phyloP scores from a whole-genome alignment of 2,888 invertebrate species.

The Formica aserva region DNA sequence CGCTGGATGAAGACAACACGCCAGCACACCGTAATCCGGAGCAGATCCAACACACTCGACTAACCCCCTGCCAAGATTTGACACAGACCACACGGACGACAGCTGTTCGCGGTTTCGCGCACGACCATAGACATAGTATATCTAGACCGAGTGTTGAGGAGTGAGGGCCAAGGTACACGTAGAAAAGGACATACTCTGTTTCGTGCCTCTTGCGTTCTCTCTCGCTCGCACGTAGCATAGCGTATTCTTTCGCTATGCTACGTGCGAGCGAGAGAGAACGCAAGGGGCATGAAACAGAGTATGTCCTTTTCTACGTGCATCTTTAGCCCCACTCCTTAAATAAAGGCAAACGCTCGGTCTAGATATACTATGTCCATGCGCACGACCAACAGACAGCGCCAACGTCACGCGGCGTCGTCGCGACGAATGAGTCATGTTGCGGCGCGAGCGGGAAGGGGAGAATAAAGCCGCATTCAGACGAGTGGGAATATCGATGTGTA shows the following conservation, averaged over 20 bases:
- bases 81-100: slow-evolving; percentile 75
- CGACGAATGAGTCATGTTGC: slow-evolving; percentile 22
- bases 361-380: neutral
- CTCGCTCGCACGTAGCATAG: too few relatives aligned
- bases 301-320: too few relatives aligned
- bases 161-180: too few relatives aligned
- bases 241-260: too few relatives aligned
- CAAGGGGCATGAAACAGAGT: too few relatives aligned
- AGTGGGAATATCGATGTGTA: neutral
- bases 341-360: too few relatives aligned
- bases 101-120: slow-evolving; percentile 77
- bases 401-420: slow-evolving; percentile 12
- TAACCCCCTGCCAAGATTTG: slow-evolving; percentile 82
- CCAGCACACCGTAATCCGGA: slow-evolving; percentile 48
- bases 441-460: neutral
- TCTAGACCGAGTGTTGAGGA: too few relatives aligned
- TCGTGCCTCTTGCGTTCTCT: too few relatives aligned
- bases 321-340: too few relatives aligned
- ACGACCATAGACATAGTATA: slow-evolving; percentile 33
- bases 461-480: neutral
- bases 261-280: too few relatives aligned
- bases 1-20: neutral
- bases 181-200: too few relatives aligned
- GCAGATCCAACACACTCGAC: slow-evolving; percentile 62
- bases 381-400: slow-evolving; percentile 63